Conservation (phyloP, 92 coral and sea anemone species). For the Siderastrea siderea region DNA sequence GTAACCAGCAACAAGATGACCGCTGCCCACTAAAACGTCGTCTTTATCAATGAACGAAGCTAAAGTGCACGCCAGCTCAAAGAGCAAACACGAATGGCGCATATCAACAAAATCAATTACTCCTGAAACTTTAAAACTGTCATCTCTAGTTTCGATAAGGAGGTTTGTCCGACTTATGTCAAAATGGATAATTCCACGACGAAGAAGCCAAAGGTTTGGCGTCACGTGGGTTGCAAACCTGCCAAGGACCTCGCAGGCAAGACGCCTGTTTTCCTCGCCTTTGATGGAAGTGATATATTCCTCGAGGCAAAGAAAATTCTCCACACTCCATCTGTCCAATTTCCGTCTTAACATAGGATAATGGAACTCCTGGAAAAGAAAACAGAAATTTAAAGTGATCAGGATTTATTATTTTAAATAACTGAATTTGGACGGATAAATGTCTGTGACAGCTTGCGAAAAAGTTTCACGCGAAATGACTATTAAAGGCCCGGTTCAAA, state of each 20-base stretch:
- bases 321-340: conserved; percentile 69
- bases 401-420: not conserved
- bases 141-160: conserved; percentile 15
- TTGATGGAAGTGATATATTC: conserved; percentile 40
- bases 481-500: no score
- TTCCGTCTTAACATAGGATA: conserved; percentile 51
- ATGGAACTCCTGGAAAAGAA: conserved; percentile 57
- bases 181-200: conserved; percentile 70
- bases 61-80: conserved; percentile 67
- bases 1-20: conserved; percentile 82
- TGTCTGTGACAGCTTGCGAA: no score
- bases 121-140: conserved; percentile 52
- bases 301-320: conserved; percentile 65
- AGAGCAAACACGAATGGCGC: conserved; percentile 63
- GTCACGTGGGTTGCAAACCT: conserved; percentile 46
- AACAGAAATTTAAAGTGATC: not conserved
- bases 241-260: conserved; percentile 57
- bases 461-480: no score
- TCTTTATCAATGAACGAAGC: conserved; percentile 56
- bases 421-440: no score
- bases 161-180: conserved; percentile 61
- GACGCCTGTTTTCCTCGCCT: conserved; percentile 31
- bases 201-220: conserved; percentile 54
- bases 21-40: conserved; percentile 69
- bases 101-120: conserved; percentile 80